phyloP scores from a whole-genome alignment of 2,888 invertebrate species.

The Platycheirus albimanus region DNA sequence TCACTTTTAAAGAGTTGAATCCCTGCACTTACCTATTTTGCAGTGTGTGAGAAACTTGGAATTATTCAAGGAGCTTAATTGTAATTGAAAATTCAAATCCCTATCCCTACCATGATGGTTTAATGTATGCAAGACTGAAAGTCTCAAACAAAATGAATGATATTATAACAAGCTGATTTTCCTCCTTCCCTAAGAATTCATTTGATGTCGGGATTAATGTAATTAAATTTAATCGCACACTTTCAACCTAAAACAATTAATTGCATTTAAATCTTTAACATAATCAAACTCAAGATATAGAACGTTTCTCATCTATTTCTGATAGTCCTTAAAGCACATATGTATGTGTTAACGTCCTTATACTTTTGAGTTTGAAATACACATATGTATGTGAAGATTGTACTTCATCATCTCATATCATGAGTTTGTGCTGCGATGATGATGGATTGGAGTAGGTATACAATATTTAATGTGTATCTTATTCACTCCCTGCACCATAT shows the following conservation, averaged over 20 bases:
- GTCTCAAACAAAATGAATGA: background rate
- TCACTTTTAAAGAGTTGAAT: too few relatives aligned
- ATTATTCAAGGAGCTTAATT: background rate
- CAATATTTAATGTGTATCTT: too few relatives aligned
- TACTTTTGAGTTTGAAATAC: background rate
- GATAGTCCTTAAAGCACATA: background rate
- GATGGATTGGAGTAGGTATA: background rate
- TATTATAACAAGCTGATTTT: background rate
- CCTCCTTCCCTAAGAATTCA: too few relatives aligned
- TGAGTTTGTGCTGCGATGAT: conserved; percentile 18
- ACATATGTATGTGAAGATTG: background rate
- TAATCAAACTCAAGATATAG: conserved; percentile 14
- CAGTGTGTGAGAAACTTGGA: background rate
- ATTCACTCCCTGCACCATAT: too few relatives aligned
- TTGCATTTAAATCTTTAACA: conserved; percentile 7
- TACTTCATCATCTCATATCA: conserved; percentile 1
- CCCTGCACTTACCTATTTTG: background rate
- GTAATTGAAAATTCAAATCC: conserved; percentile 1
- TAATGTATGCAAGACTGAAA: background rate
- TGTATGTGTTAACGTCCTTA: background rate
- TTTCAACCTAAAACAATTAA: conserved; percentile 19
- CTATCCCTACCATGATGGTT: background rate
- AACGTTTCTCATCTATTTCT: background rate
- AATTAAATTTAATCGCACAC: conserved; percentile 10
- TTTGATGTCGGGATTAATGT: background rate